A percentile compares a stretch with the other conserved stretches of the same genome.
phyloP scores from a whole-genome alignment of 2,113 vertebrate genomes.

The Psephotus haematonotus region DNA sequence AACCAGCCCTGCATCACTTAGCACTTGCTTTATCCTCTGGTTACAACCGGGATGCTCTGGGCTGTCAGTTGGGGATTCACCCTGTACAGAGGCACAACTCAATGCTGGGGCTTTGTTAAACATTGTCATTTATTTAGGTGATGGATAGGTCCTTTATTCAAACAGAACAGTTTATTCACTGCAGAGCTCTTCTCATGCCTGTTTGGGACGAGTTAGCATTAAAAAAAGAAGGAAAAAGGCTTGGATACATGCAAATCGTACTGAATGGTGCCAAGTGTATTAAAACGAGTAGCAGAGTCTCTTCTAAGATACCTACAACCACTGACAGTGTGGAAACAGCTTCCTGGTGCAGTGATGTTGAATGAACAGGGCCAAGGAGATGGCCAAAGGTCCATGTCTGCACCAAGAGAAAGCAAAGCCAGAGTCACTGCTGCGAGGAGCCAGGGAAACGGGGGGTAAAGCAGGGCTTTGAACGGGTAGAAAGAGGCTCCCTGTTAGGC shows the following conservation, averaged over 20 bases:
- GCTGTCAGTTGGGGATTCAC: background rate
- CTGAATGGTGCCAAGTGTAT: background rate
- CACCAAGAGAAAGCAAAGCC: background rate
- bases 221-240: background rate
- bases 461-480: background rate
- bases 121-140: conserved; percentile 15
- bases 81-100: background rate
- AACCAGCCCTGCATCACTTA: background rate
- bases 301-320: conserved; percentile 8
- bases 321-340: background rate
- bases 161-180: conserved; percentile 39
- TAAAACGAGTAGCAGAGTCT: conserved; percentile 3
- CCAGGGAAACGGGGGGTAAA: background rate
- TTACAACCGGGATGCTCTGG: background rate
- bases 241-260: conserved; percentile 65
- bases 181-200: conserved; percentile 31
- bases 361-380: background rate
- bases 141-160: conserved; percentile 37
- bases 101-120: background rate
- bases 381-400: background rate
- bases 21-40: background rate
- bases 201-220: conserved; percentile 31
- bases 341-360: background rate
- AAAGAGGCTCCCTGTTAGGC: background rate
- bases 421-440: background rate